A percentile compares a stretch with the other conserved stretches of the same genome.
phyloP scores from a whole-genome alignment of 2,797 vertebrate genomes.

The Thaleichthys pacificus region DNA sequence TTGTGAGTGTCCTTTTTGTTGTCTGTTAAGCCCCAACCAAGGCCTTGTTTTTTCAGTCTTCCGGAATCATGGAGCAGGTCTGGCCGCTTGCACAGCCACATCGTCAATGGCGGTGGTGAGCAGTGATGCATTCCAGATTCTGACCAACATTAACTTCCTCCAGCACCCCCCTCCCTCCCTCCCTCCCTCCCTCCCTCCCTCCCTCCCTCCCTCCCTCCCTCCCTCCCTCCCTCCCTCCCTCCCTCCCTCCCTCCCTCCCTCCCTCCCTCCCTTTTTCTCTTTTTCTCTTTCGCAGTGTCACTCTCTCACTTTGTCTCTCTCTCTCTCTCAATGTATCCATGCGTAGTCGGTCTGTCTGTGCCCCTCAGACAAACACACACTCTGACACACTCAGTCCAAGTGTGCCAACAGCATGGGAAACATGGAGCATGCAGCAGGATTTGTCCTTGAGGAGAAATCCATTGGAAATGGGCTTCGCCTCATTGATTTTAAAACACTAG shows the following conservation, averaged over 20 bases:
- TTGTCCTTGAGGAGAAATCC: slow-evolving; percentile 44
- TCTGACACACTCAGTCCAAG: neutral
- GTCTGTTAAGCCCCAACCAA: slow-evolving; percentile 50
- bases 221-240: slow-evolving; percentile 8
- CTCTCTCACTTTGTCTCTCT: neutral
- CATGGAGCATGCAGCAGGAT: slow-evolving; percentile 27
- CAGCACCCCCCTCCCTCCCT: neutral
- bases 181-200: slow-evolving; percentile 22
- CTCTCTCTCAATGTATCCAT: neutral
- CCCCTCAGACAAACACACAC: slow-evolving; percentile 37
- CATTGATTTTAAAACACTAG: slow-evolving; percentile 44
- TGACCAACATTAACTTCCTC: slow-evolving; percentile 54
- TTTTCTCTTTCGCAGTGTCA: neutral
- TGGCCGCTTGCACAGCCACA: slow-evolving; percentile 44
- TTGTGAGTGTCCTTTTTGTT: slow-evolving; percentile 51
- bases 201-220: slow-evolving; percentile 11
- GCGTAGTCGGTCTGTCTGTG: neutral
- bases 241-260: too few species aligned
- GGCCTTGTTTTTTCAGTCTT: slow-evolving; percentile 50
- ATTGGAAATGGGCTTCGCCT: slow-evolving; percentile 43
- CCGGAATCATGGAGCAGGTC: slow-evolving; percentile 48
- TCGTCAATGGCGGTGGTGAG: slow-evolving; percentile 62
- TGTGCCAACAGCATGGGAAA: neutral
- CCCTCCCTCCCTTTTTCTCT: too few species aligned
- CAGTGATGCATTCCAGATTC: slow-evolving; percentile 72